Conservation (phyloP, 2,888 invertebrate genomes). For the Lathronympha strigana region DNA sequence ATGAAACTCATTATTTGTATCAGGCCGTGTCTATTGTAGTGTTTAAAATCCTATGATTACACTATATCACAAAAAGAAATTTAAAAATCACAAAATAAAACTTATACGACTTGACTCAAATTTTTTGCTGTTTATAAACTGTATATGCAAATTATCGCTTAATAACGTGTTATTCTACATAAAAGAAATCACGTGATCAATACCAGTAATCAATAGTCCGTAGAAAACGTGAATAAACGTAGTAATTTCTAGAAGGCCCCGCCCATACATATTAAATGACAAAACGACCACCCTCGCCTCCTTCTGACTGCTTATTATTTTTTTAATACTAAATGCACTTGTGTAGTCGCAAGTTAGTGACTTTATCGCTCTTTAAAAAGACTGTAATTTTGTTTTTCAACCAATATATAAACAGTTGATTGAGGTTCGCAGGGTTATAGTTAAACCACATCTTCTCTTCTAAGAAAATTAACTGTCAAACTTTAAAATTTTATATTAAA, state of each 20-base stretch:
- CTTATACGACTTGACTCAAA: no score
- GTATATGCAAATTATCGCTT: no score
- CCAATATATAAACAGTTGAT: background rate
- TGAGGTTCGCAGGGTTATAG: no score
- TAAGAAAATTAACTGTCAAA: no score
- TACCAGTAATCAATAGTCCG: constrained; percentile 17
- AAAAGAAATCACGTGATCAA: constrained; percentile 9
- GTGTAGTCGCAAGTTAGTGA: constrained; percentile 14
- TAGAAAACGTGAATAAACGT: constrained; percentile 15
- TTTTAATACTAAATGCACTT: constrained; percentile 19
- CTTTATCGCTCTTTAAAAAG: constrained; percentile 14
- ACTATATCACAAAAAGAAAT: no score
- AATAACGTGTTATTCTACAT: background rate
- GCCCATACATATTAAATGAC: constrained; percentile 26
- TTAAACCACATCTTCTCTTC: background rate
- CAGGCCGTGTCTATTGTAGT: no score
- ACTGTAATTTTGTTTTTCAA: background rate
- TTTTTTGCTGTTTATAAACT: no score
- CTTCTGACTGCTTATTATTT: constrained; percentile 18
- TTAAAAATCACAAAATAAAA: no score
- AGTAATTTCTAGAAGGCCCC: constrained; percentile 30
- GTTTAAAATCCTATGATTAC: no score
- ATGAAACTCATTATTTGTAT: no score
- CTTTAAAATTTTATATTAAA: no score
- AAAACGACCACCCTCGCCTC: constrained; percentile 19